phyloP scores from a whole-genome alignment of 2,797 vertebrate species.

The Mormyrus hasselquistii region DNA sequence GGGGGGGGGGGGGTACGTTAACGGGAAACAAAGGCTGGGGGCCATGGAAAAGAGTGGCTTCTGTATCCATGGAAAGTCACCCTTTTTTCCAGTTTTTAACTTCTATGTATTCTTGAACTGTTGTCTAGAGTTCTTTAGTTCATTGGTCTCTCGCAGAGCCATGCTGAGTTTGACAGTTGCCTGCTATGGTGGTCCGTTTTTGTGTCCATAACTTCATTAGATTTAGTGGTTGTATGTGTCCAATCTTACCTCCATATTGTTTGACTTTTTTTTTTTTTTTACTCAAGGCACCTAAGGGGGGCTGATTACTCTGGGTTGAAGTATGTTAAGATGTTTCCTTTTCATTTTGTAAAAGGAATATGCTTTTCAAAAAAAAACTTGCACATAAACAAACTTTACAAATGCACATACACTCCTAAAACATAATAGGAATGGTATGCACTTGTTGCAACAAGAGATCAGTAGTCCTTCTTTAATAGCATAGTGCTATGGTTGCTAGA shows the following conservation, averaged over 20 bases:
- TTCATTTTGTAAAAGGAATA: neutral
- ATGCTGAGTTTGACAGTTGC: neutral
- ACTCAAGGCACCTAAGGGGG: neutral
- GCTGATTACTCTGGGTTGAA: neutral
- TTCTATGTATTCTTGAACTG: neutral
- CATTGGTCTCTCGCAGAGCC: neutral
- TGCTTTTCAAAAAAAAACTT: neutral
- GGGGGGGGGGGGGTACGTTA: neutral
- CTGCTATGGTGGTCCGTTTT: neutral
- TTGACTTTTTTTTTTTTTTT: neutral
- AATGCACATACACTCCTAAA: neutral
- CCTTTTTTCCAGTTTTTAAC: conserved; percentile 11
- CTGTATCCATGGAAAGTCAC: neutral
- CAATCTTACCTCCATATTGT: neutral
- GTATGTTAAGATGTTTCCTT: neutral
- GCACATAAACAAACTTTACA: neutral
- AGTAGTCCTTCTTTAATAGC: neutral
- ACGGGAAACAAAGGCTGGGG: neutral
- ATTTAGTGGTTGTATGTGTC: neutral
- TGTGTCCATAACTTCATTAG: neutral
- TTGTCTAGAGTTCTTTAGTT: neutral
- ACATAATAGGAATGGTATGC: neutral
- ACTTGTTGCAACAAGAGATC: neutral
- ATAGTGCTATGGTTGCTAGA: neutral
- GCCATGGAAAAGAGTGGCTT: neutral